Conservation (phyloP, 2,113 vertebrate species). For the Plectropomus leopardus region DNA sequence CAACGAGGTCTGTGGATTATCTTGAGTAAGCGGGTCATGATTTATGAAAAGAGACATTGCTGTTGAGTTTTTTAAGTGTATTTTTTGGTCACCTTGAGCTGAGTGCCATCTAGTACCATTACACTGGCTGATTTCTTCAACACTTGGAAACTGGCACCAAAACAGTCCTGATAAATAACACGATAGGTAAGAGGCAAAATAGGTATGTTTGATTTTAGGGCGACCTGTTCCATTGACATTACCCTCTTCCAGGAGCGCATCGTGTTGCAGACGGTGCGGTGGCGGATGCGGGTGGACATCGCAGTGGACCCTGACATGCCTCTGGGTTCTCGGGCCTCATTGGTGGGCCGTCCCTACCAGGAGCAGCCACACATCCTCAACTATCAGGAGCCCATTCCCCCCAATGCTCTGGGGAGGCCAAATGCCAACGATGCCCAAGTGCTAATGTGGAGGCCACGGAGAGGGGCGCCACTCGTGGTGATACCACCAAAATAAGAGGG, state of each 20-base stretch:
- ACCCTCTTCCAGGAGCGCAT: constrained; percentile 88
- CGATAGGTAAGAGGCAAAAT: too few relatives aligned
- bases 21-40: too few relatives aligned
- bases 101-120: too few relatives aligned
- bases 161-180: too few relatives aligned
- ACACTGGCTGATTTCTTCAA: too few relatives aligned
- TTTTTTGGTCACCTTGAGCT: too few relatives aligned
- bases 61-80: too few relatives aligned
- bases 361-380: constrained; percentile 97
- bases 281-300: constrained; percentile 98
- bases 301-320: constrained; percentile 94
- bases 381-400: constrained; percentile 98
- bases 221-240: too few relatives aligned
- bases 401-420: constrained; percentile 95
- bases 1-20: too few relatives aligned
- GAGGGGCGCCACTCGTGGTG: constrained; percentile 94
- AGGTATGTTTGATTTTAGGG: too few relatives aligned
- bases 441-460: constrained; percentile 98
- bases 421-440: constrained; percentile 99
- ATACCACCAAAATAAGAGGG: constrained; percentile 91
- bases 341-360: constrained; percentile 94
- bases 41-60: too few relatives aligned
- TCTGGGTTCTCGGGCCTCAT: constrained; percentile 91
- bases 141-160: too few relatives aligned
- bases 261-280: constrained; percentile 96